Conservation (phyloP, 2,113 vertebrate genomes). For the Numenius arquata region DNA sequence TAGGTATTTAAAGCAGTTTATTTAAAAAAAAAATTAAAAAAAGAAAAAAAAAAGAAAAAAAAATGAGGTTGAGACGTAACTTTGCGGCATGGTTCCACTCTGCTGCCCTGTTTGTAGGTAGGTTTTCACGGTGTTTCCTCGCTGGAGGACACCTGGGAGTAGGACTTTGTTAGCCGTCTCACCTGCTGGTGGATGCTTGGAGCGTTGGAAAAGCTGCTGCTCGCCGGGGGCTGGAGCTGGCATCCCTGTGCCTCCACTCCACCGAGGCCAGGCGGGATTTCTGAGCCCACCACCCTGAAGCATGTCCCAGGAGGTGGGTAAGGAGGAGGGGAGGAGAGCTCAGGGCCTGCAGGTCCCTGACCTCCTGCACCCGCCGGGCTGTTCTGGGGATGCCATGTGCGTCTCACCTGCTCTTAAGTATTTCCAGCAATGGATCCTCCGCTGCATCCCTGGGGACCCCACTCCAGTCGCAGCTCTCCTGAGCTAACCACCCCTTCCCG, state of each 20-base stretch:
- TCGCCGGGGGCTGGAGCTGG: accelerated
- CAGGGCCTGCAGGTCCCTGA: neutral
- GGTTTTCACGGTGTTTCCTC: neutral
- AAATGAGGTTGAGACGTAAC: neutral
- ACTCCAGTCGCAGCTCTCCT: neutral
- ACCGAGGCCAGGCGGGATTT: neutral
- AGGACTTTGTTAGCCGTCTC: neutral
- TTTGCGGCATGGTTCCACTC: neutral
- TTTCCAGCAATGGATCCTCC: neutral
- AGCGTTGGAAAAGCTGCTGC: neutral
- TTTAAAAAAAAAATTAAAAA: neutral
- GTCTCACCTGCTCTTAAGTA: neutral
- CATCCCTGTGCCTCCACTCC: neutral
- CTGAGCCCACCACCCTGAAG: neutral
- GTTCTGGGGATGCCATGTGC: accelerated
- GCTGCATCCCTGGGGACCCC: neutral
- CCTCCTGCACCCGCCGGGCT: accelerated
- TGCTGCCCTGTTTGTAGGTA: neutral
- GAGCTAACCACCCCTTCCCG: neutral
- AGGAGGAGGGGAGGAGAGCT: neutral
- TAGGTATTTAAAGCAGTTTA: slow-evolving; percentile 23
- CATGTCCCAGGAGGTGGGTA: neutral
- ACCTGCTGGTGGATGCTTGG: accelerated
- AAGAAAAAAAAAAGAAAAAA: no score
- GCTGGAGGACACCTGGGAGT: neutral